Conservation (phyloP, 2,797 vertebrate genomes). For the Falco novaeseelandiae region DNA sequence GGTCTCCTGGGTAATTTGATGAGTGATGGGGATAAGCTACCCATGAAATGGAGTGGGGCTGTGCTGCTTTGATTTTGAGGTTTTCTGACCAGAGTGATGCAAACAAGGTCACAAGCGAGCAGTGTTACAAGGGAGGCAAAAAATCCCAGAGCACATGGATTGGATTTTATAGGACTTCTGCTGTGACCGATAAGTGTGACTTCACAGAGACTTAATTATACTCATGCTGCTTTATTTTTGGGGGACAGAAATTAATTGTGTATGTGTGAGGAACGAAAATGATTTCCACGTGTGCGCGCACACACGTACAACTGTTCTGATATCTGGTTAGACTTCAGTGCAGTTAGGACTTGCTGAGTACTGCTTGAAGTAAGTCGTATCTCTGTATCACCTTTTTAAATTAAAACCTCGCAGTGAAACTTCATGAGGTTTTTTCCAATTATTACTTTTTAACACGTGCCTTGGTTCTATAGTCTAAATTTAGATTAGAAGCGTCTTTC, state of each 20-base stretch:
- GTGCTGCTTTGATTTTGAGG: background rate
- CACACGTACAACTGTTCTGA: accelerated
- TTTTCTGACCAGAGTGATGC: background rate
- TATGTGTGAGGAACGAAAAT: accelerated
- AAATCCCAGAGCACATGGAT: background rate
- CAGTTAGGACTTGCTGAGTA: background rate
- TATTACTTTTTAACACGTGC: background rate
- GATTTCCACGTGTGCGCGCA: background rate
- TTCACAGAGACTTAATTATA: accelerated
- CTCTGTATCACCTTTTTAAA: background rate
- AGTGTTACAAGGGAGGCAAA: background rate
- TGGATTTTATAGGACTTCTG: background rate
- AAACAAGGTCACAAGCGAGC: background rate
- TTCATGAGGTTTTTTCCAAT: background rate
- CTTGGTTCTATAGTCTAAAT: background rate
- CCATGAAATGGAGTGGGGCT: background rate
- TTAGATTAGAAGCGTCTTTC: background rate
- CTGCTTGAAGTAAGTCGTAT: background rate
- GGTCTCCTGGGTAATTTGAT: accelerated
- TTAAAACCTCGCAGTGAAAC: background rate
- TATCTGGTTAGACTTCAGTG: background rate
- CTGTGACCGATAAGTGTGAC: background rate
- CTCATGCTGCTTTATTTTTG: accelerated
- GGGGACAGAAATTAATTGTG: background rate
- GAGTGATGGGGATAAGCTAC: background rate